Percentiles rank a stretch among this genome's conserved stretches.
Evolutionary conservation across 2,113 vertebrate genomes (phyloP).

Genomic region (Motacilla alba): DNA sequence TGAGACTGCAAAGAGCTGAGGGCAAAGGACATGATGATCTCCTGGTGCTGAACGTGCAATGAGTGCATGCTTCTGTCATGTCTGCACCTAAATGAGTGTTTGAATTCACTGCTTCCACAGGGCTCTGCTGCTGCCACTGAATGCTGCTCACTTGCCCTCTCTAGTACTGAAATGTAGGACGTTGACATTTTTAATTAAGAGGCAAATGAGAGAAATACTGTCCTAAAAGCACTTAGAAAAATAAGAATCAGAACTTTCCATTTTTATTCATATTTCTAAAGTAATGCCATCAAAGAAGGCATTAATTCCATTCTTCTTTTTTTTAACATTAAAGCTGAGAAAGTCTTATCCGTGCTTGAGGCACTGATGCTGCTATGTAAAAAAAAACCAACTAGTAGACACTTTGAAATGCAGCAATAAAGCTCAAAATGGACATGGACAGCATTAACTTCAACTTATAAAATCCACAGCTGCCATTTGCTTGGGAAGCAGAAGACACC

Average conservation of each 20-base stretch:
- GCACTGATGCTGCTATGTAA: background rate
- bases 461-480: background rate
- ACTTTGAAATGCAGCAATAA: constrained; percentile 7
- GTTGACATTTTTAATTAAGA: background rate
- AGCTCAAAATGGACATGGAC: background rate
- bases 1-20: background rate
- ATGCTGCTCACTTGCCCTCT: background rate
- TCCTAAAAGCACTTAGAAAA: background rate
- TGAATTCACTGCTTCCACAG: background rate
- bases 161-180: background rate
- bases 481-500: constrained; percentile 22
- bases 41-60: background rate
- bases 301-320: background rate
- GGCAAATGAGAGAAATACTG: background rate
- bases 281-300: background rate
- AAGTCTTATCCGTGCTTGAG: background rate
- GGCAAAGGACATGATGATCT: background rate
- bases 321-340: constrained; percentile 1
- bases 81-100: background rate
- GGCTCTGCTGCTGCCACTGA: background rate
- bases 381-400: background rate
- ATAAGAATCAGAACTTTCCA: background rate
- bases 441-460: constrained; percentile 11
- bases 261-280: background rate
- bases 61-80: background rate